Conservation (phyloP, 2,888 invertebrate species). For the Hedychridium roseum region DNA sequence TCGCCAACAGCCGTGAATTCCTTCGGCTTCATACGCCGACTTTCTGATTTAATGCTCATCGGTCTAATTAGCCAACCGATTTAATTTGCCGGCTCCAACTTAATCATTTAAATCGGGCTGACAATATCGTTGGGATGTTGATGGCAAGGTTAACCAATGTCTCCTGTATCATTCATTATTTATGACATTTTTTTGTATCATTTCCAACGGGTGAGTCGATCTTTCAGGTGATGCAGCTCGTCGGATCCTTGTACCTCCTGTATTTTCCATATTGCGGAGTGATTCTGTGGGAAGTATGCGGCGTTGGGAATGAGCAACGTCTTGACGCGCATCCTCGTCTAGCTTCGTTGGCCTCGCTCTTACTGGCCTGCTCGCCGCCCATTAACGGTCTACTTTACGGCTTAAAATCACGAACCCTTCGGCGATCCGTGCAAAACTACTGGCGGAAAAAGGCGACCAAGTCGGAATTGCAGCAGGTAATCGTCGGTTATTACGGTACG, state of each 20-base stretch:
- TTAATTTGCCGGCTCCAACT: no score
- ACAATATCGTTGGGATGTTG: no score
- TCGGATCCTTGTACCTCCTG: slow-evolving; percentile 75
- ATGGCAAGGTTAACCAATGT: no score
- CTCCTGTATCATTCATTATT: no score
- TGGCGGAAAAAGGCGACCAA: slow-evolving; percentile 81
- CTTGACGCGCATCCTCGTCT: slow-evolving; percentile 62
- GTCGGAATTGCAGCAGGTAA: slow-evolving; percentile 76
- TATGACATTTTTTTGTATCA: no score
- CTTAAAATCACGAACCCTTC: slow-evolving; percentile 75
- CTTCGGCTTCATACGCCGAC: no score
- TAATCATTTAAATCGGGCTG: no score
- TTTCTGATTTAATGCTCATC: no score
- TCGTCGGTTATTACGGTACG: no score
- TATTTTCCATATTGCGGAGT: slow-evolving; percentile 80
- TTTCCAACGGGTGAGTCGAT: no score
- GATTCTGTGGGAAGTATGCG: slow-evolving; percentile 72
- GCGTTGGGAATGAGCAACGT: slow-evolving; percentile 48
- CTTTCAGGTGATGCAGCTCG: slow-evolving; percentile 71
- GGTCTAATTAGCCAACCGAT: no score
- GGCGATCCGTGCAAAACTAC: slow-evolving; percentile 79
- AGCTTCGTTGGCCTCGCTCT: slow-evolving; percentile 71
- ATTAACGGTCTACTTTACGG: slow-evolving; percentile 83
- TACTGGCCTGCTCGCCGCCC: slow-evolving; percentile 75
- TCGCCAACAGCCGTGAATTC: no score